Base-by-base conservation (phyloP, 2,113 vertebrate species). In the Saccopteryx leptura region DNA sequence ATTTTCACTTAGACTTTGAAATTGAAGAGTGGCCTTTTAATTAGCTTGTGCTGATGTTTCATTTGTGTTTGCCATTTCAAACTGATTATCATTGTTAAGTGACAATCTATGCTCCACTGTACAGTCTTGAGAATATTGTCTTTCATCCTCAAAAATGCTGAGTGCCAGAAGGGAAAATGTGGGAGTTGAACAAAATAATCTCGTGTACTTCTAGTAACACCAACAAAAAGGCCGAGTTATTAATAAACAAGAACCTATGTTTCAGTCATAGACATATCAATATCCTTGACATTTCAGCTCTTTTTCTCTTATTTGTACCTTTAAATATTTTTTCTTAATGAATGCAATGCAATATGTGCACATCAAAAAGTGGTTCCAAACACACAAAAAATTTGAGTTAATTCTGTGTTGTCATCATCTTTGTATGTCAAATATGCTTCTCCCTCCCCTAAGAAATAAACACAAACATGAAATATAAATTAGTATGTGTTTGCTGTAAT, bases 401-500 rank as follows among this genome's bases (percentile, higher is more conserved):
- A 12, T 81, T 95, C 56, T 71, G 13, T 10, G 54, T 46, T 81
- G 46, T 31, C 13, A 60, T 58, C 9, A 52, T 39, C 14, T 72
- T 18, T 52, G 9, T 7, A 19, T 58, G 46, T 92, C 69, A 88
- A 89, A 93, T 91, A 88, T 85, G 63, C 94, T 79, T 88, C 10
- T 63, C 31, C 28, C 15, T 95, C 31, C 63, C 9, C 50, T 60
- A 92, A 76, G 84, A 95, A 94, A 94, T 87, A 88, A 96, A 90
- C 56, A 80, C 18, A 71, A n/a, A 14, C 46, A 63, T 65, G 79
- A 93, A 93, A 75, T 84, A 90, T n/a, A 93, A 95, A 91, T 93
- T 68, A 78, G 58, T 87, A 74, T 69, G 26, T 93, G 52, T 88
- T 95, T 94, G 14, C 50, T 81, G 14, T 92, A 92, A 88, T 82